These are phyloP conservation scores for Lucilia sericata DNA, from an alignment of 1,140 invertebrate genomes.

Conservation along the genomic window DNA sequence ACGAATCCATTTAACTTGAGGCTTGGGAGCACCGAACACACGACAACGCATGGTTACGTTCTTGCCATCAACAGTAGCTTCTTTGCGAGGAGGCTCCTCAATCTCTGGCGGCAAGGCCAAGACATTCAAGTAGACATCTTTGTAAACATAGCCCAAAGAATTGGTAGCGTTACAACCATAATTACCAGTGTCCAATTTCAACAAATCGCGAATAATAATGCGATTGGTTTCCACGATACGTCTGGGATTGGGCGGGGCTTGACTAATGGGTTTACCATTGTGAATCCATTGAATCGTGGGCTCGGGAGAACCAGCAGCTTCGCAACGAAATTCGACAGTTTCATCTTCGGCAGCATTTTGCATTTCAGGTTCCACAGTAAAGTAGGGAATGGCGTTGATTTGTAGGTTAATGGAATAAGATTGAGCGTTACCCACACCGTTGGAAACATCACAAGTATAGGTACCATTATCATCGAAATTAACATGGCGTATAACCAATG, in stretches of 20 bases:
- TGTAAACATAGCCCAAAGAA: conserved; percentile 96
- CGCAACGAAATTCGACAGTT: conserved; percentile 86
- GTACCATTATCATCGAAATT: conserved; percentile 87
- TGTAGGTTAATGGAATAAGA: conserved; percentile 86
- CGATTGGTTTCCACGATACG: conserved; percentile 76
- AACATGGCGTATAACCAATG: conserved; percentile 86
- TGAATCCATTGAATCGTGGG: conserved; percentile 97
- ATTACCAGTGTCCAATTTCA: conserved; percentile 94
- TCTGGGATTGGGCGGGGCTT: conserved; percentile 81
- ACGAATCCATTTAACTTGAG: conserved; percentile 92
- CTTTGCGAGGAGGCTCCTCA: conserved; percentile 81
- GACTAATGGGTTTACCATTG: conserved; percentile 90
- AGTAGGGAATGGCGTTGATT: conserved; percentile 90
- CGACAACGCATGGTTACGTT: conserved; percentile 87
- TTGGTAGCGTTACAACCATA: conserved; percentile 99
- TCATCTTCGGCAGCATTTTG: conserved; percentile 92
- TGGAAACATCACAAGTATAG: conserved; percentile 92
- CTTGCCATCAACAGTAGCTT: conserved; percentile 86
- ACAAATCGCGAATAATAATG: conserved; percentile 85
- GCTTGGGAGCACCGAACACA: conserved; percentile 96
- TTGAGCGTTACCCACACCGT: conserved; percentile 86
- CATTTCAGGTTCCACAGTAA: conserved; percentile 90
- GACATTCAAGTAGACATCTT: conserved; percentile 98
- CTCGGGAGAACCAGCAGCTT: conserved; percentile 87
- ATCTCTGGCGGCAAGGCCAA: conserved; percentile 93